A percentile compares a stretch with the other conserved stretches of the same genome.
Evolutionary conservation across 2,888 invertebrate genomes (phyloP).

Genomic region (Dicyrtomina minuta): DNA sequence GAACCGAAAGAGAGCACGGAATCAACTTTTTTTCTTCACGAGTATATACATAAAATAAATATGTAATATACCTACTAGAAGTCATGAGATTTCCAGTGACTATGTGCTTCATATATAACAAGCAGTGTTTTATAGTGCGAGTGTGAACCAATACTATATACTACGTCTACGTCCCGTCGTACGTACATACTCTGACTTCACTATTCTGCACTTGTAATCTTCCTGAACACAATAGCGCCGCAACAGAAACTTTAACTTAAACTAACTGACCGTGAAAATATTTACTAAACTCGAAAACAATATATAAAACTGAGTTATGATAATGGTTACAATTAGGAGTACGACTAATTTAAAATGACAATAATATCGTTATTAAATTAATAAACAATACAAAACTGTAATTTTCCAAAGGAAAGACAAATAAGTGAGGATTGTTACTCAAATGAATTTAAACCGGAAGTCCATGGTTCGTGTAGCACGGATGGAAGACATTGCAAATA

Average conservation of each 20-base stretch:
- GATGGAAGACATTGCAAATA: not conserved
- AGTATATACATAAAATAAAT: conserved; percentile 1
- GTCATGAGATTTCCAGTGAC: not conserved
- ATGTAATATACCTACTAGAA: too few species aligned
- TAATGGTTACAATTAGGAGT: too few species aligned
- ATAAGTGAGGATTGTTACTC: too few species aligned
- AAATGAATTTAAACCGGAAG: conserved; percentile 23
- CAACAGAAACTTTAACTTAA: too few species aligned
- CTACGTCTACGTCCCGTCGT: too few species aligned
- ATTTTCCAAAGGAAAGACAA: conserved; percentile 20
- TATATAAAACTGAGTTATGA: too few species aligned
- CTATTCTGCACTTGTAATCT: too few species aligned
- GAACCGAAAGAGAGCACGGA: conserved; percentile 31
- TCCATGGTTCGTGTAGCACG: conserved; percentile 16
- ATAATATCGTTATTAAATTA: not conserved
- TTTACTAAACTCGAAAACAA: too few species aligned
- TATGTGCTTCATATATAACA: not conserved
- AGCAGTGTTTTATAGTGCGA: not conserved
- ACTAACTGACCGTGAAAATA: too few species aligned
- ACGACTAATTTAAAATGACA: too few species aligned
- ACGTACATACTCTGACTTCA: too few species aligned
- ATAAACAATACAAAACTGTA: not conserved
- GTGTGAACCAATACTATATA: not conserved
- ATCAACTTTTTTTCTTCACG: conserved; percentile 17
- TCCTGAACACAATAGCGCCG: too few species aligned